phyloP scores from a whole-genome alignment of 2,797 vertebrate species.

The Rhadinocentrus ornatus region DNA sequence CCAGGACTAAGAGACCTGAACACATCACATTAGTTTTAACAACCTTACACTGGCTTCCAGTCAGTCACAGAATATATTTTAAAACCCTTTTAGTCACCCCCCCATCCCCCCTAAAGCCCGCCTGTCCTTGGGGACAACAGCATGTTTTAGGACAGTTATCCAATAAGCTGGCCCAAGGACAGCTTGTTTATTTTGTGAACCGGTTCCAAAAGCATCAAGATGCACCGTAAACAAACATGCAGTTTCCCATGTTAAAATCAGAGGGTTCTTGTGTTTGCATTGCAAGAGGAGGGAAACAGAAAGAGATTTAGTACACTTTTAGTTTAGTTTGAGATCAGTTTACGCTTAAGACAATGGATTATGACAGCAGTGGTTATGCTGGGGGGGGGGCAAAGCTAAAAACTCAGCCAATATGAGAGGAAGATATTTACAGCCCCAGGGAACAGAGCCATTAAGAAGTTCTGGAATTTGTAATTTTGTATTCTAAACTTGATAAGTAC shows the following conservation, averaged over 20 bases:
- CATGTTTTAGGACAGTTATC: slow-evolving; percentile 41
- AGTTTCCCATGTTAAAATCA: slow-evolving; percentile 63
- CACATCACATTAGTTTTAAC: too few species aligned
- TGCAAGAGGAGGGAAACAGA: neutral
- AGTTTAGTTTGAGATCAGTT: neutral
- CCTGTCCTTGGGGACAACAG: slow-evolving; percentile 26
- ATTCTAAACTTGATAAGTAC: neutral
- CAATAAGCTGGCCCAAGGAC: slow-evolving; percentile 31
- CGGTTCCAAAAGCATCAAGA: slow-evolving; percentile 44
- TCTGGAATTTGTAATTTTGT: too few species aligned
- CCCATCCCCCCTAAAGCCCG: neutral
- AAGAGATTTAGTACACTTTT: neutral
- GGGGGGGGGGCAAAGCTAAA: too few species aligned
- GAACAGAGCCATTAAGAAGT: neutral
- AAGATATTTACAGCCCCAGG: neutral
- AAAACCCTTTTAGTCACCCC: too few species aligned
- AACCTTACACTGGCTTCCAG: too few species aligned
- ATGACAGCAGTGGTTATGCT: neutral
- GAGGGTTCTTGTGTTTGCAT: slow-evolving; percentile 12
- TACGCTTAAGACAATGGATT: neutral
- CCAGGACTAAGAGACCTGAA: too few species aligned
- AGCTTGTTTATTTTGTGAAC: slow-evolving; percentile 52
- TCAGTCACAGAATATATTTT: too few species aligned
- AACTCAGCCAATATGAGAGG: neutral
- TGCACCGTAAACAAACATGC: slow-evolving; percentile 58